Conservation (phyloP, 2,888 invertebrate genomes). For the Tetheella fluctuosa region DNA sequence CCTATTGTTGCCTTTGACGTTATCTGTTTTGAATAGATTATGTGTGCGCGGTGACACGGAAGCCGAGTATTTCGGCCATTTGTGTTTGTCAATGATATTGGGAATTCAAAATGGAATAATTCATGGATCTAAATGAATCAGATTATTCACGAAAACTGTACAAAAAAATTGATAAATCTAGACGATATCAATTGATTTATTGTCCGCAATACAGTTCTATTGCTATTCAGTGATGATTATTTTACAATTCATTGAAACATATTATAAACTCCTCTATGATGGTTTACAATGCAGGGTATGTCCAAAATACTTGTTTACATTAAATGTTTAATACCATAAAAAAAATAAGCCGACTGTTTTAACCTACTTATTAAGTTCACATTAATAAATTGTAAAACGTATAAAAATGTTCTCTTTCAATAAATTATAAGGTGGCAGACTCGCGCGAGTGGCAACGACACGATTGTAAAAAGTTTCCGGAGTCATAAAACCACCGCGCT, state of each 20-base stretch:
- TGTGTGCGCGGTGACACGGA: slow-evolving; percentile 25
- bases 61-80: slow-evolving; percentile 20
- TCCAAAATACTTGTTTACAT: too few relatives aligned
- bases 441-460: slow-evolving; percentile 38
- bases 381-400: slow-evolving; percentile 14
- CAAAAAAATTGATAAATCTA: slow-evolving; percentile 9
- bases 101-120: too few relatives aligned
- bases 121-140: too few relatives aligned
- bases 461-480: slow-evolving; percentile 66
- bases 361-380: slow-evolving; percentile 1
- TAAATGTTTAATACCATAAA: background rate
- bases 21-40: slow-evolving; percentile 26
- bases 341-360: background rate
- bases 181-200: background rate
- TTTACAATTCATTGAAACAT: too few relatives aligned
- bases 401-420: slow-evolving; percentile 16
- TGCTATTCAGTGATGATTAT: too few relatives aligned
- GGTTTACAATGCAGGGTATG: too few relatives aligned
- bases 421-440: slow-evolving; percentile 28
- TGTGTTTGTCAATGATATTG: slow-evolving; percentile 23
- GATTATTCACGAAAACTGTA: too few relatives aligned
- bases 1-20: slow-evolving; percentile 27
- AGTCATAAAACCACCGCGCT: slow-evolving; percentile 63
- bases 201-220: too few relatives aligned
- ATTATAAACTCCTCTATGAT: too few relatives aligned